Base-by-base conservation (phyloP, 2,888 invertebrate genomes). In the Scaptomyza flava region DNA sequence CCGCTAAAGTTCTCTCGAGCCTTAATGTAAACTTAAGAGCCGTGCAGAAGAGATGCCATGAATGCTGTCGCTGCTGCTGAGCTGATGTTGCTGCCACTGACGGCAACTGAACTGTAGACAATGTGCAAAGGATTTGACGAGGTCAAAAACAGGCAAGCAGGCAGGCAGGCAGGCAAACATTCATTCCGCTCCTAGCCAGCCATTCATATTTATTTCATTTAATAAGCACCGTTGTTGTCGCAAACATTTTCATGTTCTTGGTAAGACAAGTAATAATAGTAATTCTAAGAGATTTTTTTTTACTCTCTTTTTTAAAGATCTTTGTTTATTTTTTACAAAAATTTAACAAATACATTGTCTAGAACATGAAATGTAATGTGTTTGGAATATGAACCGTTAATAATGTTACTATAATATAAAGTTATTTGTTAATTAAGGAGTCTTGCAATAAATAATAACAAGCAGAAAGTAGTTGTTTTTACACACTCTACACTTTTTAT, bases 71-170 rank as follows among this genome's bases (percentile, higher is more conserved):
- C 30, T n/a, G 7, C 66, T 79, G 68, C 17, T 33, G 1, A 4
- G 12, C 12, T 41, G 12, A 14, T 31, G 38, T 20, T 23, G 9
- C 73, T 77, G 72, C 31, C 46, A 41, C 61, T 81, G 87, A 77
- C 71, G 63, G 57, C 53, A 58, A 51, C 57, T 75, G 68, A 84
- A 76, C 70, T 69, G 79, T 51, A 50, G 70, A 81, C 79, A 87
- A 82, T 69, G 50, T 41, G 68, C 74, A 51, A 51, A 63, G 63
- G 53, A 46, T 66, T 68, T 72, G 62, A 64, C 62, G 57, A n/a
- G 48, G 53, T 47, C 36, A 43, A 43, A 43, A 23, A 23, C 11
- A n/a, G n/a, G n/a, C n/a, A n/a, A n/a, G n/a, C n/a, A 42, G 31
- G 30, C 47, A 31, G 17, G 9, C 33, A 9, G 33, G 33, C 11